Conservation (phyloP, 1,140 invertebrate genomes). For the Choristoneura fumiferana region DNA sequence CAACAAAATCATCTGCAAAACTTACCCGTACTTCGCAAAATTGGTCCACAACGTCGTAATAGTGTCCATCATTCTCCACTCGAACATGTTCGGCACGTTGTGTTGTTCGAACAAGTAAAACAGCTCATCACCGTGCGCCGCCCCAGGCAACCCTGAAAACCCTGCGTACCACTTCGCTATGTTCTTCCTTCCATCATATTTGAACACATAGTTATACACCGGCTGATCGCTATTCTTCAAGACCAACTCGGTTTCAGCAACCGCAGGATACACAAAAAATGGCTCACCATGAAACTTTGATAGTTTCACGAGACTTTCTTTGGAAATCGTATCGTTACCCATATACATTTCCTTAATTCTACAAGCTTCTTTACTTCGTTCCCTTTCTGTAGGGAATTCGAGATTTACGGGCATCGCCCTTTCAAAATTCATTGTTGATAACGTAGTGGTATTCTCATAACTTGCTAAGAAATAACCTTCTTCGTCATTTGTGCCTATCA, state of each 20-base stretch:
- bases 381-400: conserved; percentile 8
- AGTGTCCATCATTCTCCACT: conserved; percentile 1
- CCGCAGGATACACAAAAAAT: conserved; percentile 8
- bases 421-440: conserved; percentile 1
- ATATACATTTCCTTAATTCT: conserved; percentile 15
- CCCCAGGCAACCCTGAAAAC: background rate
- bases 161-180: background rate
- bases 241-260: conserved; percentile 8
- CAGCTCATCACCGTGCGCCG: background rate
- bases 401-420: conserved; percentile 7
- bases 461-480: conserved; percentile 19
- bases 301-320: background rate
- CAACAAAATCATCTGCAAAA: background rate
- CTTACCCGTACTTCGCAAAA: conserved; percentile 8
- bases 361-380: background rate
- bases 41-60: conserved; percentile 5
- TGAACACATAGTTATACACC: background rate
- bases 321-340: background rate
- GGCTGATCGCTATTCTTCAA: conserved; percentile 14
- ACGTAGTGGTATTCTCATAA: conserved; percentile 9
- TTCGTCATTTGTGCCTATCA: conserved; percentile 12
- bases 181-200: conserved; percentile 1
- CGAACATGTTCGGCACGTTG: background rate
- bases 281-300: conserved; percentile 14
- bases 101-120: background rate